Conservation (phyloP, 2,113 vertebrate species). For the Thymallus thymallus region DNA sequence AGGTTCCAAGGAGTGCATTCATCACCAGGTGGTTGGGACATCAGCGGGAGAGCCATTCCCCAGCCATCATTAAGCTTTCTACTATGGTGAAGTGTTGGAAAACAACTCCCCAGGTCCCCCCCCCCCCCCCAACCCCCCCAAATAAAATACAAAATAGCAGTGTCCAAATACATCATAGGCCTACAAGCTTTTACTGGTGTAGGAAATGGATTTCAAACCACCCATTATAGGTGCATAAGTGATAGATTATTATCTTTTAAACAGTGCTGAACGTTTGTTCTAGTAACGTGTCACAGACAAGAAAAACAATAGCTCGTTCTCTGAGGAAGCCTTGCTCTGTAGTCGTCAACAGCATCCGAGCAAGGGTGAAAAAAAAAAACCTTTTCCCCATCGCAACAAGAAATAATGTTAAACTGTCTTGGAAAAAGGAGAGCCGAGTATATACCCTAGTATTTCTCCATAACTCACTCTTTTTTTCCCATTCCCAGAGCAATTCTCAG, state of each 20-base stretch:
- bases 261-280: conserved; percentile 3
- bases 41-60: not conserved
- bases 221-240: not conserved
- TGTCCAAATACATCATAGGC: too few relatives aligned
- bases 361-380: conserved; percentile 47
- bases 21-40: not conserved
- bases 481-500: conserved; percentile 50
- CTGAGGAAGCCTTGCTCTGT: conserved; percentile 20
- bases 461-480: not conserved
- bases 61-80: not conserved
- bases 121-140: too few relatives aligned
- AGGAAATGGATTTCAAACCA: not conserved
- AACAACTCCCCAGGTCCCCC: not conserved
- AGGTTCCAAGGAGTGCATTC: not conserved
- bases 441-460: conserved; percentile 39
- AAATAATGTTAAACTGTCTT: conserved; percentile 39
- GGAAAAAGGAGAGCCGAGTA: conserved; percentile 16
- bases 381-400: conserved; percentile 30
- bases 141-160: too few relatives aligned
- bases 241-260: not conserved
- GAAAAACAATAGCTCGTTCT: conserved; percentile 19
- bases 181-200: too few relatives aligned
- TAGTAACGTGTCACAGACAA: conserved; percentile 25
- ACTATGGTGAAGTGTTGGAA: not conserved
- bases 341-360: conserved; percentile 4